phyloP scores from a whole-genome alignment of 2,888 invertebrate genomes.

The Dolomedes plantarius region DNA sequence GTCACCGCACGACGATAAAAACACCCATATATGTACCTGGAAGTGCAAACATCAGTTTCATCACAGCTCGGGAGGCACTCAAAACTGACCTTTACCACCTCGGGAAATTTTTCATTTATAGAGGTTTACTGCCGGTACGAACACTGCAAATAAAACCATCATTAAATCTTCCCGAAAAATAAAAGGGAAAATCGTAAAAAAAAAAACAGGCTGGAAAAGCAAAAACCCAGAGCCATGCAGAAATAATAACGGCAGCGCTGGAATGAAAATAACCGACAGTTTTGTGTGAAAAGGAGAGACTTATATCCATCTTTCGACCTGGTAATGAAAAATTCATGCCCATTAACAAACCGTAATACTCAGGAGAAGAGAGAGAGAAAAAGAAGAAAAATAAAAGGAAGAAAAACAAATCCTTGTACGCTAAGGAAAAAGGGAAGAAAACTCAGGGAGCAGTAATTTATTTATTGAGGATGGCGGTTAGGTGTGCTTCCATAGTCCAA shows the following conservation, averaged over 20 bases:
- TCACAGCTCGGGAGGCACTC: background rate
- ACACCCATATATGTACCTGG: too few species aligned
- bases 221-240: too few species aligned
- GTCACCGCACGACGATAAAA: too few species aligned
- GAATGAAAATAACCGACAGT: background rate
- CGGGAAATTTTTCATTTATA: background rate
- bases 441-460: too few species aligned
- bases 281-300: background rate
- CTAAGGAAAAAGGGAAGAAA: too few species aligned
- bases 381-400: too few species aligned
- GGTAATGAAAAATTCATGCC: constrained; percentile 20
- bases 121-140: background rate
- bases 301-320: background rate
- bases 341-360: constrained; percentile 13
- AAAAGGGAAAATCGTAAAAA: too few species aligned
- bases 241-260: too few species aligned
- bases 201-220: too few species aligned
- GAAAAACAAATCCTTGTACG: too few species aligned
- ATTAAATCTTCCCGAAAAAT: background rate
- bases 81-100: background rate
- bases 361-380: background rate
- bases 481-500: too few species aligned
- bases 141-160: background rate
- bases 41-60: background rate
- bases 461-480: too few species aligned